Evolutionary conservation across 2,888 invertebrate genomes (phyloP).

Genomic region (Prenolepis imparis): DNA sequence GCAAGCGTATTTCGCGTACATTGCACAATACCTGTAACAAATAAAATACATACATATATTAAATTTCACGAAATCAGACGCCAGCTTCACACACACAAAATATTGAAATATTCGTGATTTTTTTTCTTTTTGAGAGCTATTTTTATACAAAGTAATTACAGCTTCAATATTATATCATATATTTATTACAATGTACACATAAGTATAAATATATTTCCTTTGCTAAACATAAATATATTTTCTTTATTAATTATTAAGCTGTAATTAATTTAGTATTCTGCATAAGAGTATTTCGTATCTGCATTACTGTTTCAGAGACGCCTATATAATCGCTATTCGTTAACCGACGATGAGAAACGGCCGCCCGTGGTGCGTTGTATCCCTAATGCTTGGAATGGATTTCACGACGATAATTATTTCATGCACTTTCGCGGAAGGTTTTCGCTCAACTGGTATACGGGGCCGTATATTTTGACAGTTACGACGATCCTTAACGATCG

Average conservation of each 20-base stretch:
- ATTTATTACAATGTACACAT: background rate
- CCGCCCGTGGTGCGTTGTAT: slow-evolving; percentile 15
- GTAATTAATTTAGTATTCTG: slow-evolving; percentile 12
- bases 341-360: slow-evolving; percentile 36
- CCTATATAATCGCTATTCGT: slow-evolving; percentile 36
- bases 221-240: background rate
- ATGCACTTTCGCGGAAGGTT: slow-evolving; percentile 57
- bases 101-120: background rate
- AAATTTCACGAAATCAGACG: too few relatives aligned
- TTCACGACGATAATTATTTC: slow-evolving; percentile 59
- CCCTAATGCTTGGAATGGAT: slow-evolving; percentile 27
- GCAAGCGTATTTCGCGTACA: too few relatives aligned
- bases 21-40: too few relatives aligned
- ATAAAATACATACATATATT: too few relatives aligned
- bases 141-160: slow-evolving; percentile 8
- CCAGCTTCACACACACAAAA: too few relatives aligned
- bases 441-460: slow-evolving; percentile 66
- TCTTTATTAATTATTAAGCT: background rate
- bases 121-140: background rate
- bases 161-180: background rate
- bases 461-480: slow-evolving; percentile 78
- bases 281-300: background rate
- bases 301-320: background rate
- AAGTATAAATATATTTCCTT: background rate
- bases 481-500: slow-evolving; percentile 74